A percentile compares a stretch with the other conserved stretches of the same genome.
Evolutionary conservation across 1,140 invertebrate species (phyloP).

Genomic region (Lordiphosa stackelbergi): DNA sequence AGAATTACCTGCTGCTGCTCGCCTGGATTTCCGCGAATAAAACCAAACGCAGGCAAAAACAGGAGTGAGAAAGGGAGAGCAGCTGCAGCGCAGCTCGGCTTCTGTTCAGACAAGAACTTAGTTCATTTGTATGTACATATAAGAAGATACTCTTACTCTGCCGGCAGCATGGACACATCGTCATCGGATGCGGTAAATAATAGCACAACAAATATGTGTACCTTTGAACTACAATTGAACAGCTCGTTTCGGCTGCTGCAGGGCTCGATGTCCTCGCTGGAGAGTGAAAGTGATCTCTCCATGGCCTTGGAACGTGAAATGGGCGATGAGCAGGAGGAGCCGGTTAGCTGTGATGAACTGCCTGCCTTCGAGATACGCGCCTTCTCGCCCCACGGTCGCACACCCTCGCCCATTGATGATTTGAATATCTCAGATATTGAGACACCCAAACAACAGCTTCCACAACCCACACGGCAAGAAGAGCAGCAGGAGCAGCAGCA

Average conservation of each 20-base stretch:
- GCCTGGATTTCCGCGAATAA: constrained; percentile 20
- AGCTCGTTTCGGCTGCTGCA: constrained; percentile 56
- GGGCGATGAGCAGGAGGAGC: constrained; percentile 16
- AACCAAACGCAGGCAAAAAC: constrained; percentile 11
- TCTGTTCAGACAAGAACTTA: too few relatives aligned
- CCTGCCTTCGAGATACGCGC: constrained; percentile 68
- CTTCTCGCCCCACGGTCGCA: constrained; percentile 63
- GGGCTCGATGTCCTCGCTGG: constrained; percentile 58
- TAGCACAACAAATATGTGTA: constrained; percentile 16
- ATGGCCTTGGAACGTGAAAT: constrained; percentile 61
- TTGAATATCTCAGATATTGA: constrained; percentile 40
- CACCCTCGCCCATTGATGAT: constrained; percentile 70
- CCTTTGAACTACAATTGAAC: constrained; percentile 44
- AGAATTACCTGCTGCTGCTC: constrained; percentile 17
- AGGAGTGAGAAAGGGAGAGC: background rate
- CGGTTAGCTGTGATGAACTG: constrained; percentile 57
- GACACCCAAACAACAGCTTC: constrained; percentile 40
- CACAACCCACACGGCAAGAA: constrained; percentile 7
- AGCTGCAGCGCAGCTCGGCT: too few relatives aligned
- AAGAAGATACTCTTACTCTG: constrained; percentile 14
- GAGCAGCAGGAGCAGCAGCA: constrained; percentile 13
- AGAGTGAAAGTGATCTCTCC: constrained; percentile 64
- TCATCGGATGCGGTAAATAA: constrained; percentile 52
- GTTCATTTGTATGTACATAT: constrained; percentile 19
- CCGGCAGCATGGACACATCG: constrained; percentile 46